Evolutionary conservation across 1,140 invertebrate genomes (phyloP), one percentile per base, ranked within the genome.

Genomic region (Bombus vancouverensis): DNA sequence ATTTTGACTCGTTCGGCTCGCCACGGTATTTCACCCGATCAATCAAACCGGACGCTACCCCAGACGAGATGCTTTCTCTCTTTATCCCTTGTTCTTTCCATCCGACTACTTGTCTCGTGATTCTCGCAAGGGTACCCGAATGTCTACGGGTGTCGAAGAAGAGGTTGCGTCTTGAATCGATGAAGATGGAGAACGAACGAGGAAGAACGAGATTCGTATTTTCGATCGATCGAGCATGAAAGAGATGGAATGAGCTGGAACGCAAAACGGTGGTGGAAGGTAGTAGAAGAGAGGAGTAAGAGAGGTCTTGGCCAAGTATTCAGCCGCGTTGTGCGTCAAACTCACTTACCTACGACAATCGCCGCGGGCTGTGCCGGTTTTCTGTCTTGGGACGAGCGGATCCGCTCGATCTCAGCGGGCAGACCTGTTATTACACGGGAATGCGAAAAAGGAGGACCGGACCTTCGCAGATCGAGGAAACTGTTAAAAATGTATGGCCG

Each of bases 321-420:
- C 87, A 73, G 81, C 66, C 47, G 34, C 53, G 80, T 89, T 87
- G 73, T 86, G 87, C 87, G 86, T 89, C 88, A 87, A 90, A 91
- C 91, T 92, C 88, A 91, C 92, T 92, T 92, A 92, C 92, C 92
- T 92, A 92, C 87, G 92, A 92, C 92, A 92, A 92, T 91, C 87
- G 92, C 92, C 90, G 47, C 81, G 79, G 92, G 91, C 88, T 92
- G 87, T 92, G 89, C 92, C 91, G 92, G 92, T 93, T 93, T 89
- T 91, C 92, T 88, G 85, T 91, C 85, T 91, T 68, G 90, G 88
- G 92, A 91, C 90, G 83, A 91, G 70, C 82, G 71, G 83, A 79
- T 78, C 78, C 90, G 89, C 65, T 89, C 81, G 85, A 91, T 90
- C 84, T 39, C 39, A 6, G 75, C 77, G 80, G 3, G 81, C 81